Evolutionary conservation across 1,140 invertebrate species (phyloP), one percentile per base, ranked within the genome.

Genomic region (Hypsibius dujardini): DNA sequence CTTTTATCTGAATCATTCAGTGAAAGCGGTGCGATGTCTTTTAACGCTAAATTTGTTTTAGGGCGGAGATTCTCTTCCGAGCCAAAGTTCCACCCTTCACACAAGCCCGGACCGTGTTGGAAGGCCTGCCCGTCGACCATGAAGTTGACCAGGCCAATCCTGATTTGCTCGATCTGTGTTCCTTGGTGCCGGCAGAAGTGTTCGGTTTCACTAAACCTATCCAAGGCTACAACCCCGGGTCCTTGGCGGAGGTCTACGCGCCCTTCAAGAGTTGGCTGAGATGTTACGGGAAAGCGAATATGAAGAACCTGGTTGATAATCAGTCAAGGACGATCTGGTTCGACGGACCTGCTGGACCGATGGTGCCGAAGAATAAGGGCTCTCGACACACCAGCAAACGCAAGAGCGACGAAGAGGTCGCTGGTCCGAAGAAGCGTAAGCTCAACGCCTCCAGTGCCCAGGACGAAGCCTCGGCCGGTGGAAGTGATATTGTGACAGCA

Each of bases 321-420:
- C 77, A 79, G 72, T 74, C 74, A 47, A 75, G 79, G 71, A 80
- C 79, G 2, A 78, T 80, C 28, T 80, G 78, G 78, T 80, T 76
- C 70, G n/a, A 71, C 70, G 79, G 79, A 15, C 70, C 75, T n/a
- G 71, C 78, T 12, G 78, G 78, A 0, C 74, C 76, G 3, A 67
- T 80, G 72, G 73, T 72, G 47, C 78, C 78, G 1, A 76, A 74
- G 75, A 74, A 78, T 77, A 72, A 73, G 70, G 2, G n/a, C n/a
- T 46, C 28, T 73, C 12, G 42, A 67, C 62, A 67, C 42, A 56
- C 7, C 50, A 56, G 50, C 7, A 56, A 56, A 56, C 50, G 50
- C 7, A 56, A 56, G 50, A 56, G 50, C 50, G n/a, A 45, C 7
- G 42, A 67, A 67, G 62, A 12, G 28, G 28, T 28, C 28, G 28